Conservation (phyloP, 2,888 invertebrate genomes). For the Bedellia somnulentella region DNA sequence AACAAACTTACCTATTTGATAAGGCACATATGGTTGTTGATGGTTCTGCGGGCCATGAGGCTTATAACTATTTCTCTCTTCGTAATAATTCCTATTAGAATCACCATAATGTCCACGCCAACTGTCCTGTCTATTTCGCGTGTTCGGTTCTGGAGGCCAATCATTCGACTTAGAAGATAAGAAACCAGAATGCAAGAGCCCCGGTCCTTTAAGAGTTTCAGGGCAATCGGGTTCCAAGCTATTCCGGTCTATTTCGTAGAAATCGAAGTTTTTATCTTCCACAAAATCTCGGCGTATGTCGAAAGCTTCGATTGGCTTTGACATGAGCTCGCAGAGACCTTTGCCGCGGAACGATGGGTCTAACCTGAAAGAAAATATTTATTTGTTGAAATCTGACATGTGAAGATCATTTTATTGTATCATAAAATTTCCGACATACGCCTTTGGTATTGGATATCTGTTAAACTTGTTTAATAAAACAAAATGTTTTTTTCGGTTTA, state of each 20-base stretch:
- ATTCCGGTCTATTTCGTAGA: constrained; percentile 76
- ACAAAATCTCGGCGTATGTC: constrained; percentile 64
- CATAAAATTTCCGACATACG: too few relatives aligned
- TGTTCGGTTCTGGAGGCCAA: constrained; percentile 13
- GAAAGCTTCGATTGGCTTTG: constrained; percentile 69
- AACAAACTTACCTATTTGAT: constrained; percentile 56
- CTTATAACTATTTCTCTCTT: constrained; percentile 14
- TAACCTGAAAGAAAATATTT: constrained; percentile 58
- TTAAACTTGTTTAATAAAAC: too few relatives aligned
- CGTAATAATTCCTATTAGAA: constrained; percentile 19
- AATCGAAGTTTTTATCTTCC: constrained; percentile 74
- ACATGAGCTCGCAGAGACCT: constrained; percentile 77
- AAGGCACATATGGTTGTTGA: constrained; percentile 52
- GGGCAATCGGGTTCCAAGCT: constrained; percentile 65
- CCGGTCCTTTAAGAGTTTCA: constrained; percentile 20
- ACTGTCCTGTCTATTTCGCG: constrained; percentile 7
- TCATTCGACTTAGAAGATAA: constrained; percentile 32
- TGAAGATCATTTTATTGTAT: too few relatives aligned
- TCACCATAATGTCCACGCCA: not conserved
- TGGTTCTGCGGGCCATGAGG: too few relatives aligned
- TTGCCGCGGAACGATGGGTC: constrained; percentile 70
- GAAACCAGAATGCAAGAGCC: constrained; percentile 42
- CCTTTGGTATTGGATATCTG: too few relatives aligned
- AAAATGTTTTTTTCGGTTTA: too few relatives aligned
- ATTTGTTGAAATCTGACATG: too few relatives aligned